Conservation (phyloP, 2,113 vertebrate species). For the Entosphenus tridentatus region DNA sequence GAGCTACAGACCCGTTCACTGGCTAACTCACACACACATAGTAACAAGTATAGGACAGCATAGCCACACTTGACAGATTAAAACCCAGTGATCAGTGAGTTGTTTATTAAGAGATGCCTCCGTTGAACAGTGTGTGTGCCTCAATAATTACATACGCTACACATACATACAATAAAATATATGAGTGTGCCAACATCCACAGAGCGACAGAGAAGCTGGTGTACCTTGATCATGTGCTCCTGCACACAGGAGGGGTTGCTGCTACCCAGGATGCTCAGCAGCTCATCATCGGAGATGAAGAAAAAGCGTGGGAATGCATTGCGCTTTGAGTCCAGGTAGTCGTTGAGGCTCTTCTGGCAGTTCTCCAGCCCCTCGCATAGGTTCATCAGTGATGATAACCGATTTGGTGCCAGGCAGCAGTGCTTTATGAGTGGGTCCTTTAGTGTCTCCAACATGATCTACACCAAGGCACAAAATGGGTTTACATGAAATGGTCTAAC, state of each 20-base stretch:
- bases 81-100: too few species aligned
- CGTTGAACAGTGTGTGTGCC: too few species aligned
- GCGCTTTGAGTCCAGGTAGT: constrained; percentile 73
- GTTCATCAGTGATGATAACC: constrained; percentile 35
- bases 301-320: constrained; percentile 86
- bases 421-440: constrained; percentile 44
- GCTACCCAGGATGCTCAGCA: constrained; percentile 81
- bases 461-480: neutral
- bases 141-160: too few species aligned
- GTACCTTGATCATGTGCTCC: constrained; percentile 91
- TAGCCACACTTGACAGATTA: too few species aligned
- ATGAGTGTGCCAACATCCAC: neutral
- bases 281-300: constrained; percentile 86
- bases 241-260: constrained; percentile 58
- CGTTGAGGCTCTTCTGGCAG: constrained; percentile 79
- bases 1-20: too few species aligned
- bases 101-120: too few species aligned
- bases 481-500: too few species aligned
- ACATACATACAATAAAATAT: neutral
- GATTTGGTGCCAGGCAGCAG: constrained; percentile 44
- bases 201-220: neutral
- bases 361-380: constrained; percentile 52
- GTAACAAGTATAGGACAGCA: too few species aligned
- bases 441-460: constrained; percentile 65
- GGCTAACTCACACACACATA: too few species aligned